Evolutionary conservation across 1,140 invertebrate species (phyloP), one percentile per base, ranked within the genome.

Genomic region (Pinna nobilis): DNA sequence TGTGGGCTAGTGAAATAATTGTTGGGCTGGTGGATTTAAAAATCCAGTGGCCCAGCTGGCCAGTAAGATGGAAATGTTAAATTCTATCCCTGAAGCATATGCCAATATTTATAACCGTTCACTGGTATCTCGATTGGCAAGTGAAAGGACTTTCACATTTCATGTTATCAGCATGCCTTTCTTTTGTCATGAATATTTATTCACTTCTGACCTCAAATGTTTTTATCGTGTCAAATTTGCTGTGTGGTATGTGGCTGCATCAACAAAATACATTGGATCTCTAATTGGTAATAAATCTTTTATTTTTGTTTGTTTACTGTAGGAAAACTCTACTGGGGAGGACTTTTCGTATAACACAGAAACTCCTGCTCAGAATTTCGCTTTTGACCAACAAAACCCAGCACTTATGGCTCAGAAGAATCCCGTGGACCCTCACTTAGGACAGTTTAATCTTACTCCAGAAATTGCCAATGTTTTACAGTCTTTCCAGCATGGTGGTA

Each of bases 391-490:
- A 11, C 35, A 44, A 9, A 28, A 20, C 11, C 41, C 55, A 39
- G 39, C 37, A 47, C 60, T 25, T 25, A 11, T 33, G 33, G 55
- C 28, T 59, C 30, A 3, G 20, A 33, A 20, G 33, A 7, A 15
- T 6, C 30, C 55, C 15, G 30, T 33, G n/a, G 55, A 59, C 3
- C 30, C 41, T 9, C 39, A 6, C 35, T 3, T 28, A 39, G 72
- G 75, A 53, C 57, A 60, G 32, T 23, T 63, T 25, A 65, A 76
- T 51, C 61, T 86, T 30, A 81, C 85, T 0, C 81, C 82, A 64
- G 85, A 86, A 35, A 11, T 86, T 18, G 73, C 79, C 11, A 80
- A 73, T 63, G 71, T 86, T 23, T 55, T 86, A 18, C 68, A 74
- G 28, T 81, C 81, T 20, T 68, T 84, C 49, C 84, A 85, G 64